Conservation (phyloP, 2,113 vertebrate genomes). For the Passer montanus region DNA sequence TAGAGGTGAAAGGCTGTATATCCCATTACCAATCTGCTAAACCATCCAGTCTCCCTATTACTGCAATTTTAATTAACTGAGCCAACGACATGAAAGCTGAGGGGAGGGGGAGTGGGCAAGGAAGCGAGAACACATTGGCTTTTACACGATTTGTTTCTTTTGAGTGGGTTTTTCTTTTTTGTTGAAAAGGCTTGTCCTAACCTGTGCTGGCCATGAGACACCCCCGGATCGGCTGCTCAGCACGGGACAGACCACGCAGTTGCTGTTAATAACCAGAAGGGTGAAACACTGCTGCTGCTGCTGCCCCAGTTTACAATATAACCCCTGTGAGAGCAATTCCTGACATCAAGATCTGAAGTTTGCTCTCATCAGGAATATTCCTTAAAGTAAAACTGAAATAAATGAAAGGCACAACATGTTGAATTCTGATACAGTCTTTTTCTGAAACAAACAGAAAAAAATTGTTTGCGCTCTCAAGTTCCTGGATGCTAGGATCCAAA, state of each 20-base stretch:
- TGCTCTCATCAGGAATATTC: neutral
- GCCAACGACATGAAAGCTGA: slow-evolving; percentile 61
- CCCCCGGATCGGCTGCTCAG: neutral
- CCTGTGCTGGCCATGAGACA: neutral
- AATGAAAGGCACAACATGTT: neutral
- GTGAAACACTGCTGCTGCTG: neutral
- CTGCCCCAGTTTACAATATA: neutral
- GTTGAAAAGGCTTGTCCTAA: neutral
- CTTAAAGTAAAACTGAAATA: neutral
- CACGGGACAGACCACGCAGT: fast-evolving
- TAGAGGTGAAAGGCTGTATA: slow-evolving; percentile 67
- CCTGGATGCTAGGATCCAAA: neutral
- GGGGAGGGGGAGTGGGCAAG: neutral
- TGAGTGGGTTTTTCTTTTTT: slow-evolving; percentile 22
- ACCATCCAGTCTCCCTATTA: slow-evolving; percentile 49
- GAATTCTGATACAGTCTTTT: neutral
- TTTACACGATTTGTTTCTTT: slow-evolving; percentile 53
- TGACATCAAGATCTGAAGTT: neutral
- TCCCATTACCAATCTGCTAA: slow-evolving; percentile 63
- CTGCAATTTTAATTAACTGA: slow-evolving; percentile 70
- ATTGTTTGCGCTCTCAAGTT: neutral
- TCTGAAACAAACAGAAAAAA: neutral
- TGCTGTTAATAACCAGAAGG: neutral
- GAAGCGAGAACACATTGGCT: slow-evolving; percentile 47
- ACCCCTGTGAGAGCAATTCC: neutral